These are phyloP conservation scores for Neodon shergylaensis DNA, from an alignment of 2,113 vertebrate genomes.

Conservation along the genomic window DNA sequence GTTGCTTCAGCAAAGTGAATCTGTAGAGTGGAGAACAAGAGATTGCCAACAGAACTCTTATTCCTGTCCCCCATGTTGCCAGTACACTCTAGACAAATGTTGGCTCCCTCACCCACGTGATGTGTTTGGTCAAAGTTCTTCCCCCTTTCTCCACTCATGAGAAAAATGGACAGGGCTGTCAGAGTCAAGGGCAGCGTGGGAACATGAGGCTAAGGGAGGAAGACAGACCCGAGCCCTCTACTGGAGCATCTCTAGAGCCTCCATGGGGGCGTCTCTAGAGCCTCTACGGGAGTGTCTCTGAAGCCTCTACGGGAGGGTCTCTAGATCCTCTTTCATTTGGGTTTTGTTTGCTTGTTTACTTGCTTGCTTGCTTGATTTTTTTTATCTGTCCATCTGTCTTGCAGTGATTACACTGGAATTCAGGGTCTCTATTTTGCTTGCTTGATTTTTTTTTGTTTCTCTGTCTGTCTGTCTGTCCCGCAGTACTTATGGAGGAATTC, in stretches of 20 bases:
- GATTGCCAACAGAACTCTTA: background rate
- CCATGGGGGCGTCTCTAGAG: background rate
- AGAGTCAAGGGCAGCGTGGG: background rate
- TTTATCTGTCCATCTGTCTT: background rate
- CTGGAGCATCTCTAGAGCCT: too few species aligned
- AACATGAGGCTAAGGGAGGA: background rate
- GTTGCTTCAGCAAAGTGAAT: background rate
- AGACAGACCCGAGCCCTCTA: background rate
- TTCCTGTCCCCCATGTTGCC: background rate
- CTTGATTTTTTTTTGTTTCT: fast-evolving
- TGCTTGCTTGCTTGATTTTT: background rate
- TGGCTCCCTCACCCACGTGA: background rate
- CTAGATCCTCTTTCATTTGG: background rate
- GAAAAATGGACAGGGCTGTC: background rate
- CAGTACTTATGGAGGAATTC: background rate
- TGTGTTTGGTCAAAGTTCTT: background rate
- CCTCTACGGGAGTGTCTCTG: background rate
- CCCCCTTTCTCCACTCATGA: too few species aligned
- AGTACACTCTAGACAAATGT: background rate
- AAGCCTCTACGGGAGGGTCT: background rate
- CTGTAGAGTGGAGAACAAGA: background rate
- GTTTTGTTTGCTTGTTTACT: background rate
- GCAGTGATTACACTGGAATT: background rate
- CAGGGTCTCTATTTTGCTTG: background rate
- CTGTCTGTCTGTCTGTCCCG: background rate